Evolutionary conservation across 1,140 invertebrate species (phyloP), one percentile per base, ranked within the genome.

Genomic region (Campoletis sonorensis): DNA sequence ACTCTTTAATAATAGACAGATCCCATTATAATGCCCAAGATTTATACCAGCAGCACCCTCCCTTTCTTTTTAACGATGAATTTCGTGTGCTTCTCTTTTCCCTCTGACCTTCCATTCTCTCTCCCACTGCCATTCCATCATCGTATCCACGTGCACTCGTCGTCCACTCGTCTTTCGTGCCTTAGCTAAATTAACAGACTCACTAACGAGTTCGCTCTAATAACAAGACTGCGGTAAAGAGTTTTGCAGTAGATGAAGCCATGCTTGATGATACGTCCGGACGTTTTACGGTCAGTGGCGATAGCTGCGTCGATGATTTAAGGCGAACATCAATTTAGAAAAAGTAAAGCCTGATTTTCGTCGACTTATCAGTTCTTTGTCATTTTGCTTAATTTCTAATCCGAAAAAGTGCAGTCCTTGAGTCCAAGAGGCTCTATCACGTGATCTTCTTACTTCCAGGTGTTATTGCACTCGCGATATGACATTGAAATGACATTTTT

Each of bases 1-100:
- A 92, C 92, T 92, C 90, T 92, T 92, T 92, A 92, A 92, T 92
- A 92, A 92, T 92, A 90, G 91, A 92, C 91, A 92, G 91, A 91
- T 92, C 91, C 91, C 90, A 92, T 92, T 92, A 92, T 92, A 92
- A 92, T 92, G 90, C 89, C 85, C 82, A 88, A 92, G 91, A 91
- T 92, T 92, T 92, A 92, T 92, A 91, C 87, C 86, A 88, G 81
- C 88, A 88, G 89, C 73, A 61, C 73, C 86, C 89, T 90, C 90
- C 88, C 89, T 91, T 92, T 90, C 88, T 91, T 91, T 92, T 91
- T 89, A 89, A 88, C 90, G 88, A 92, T 92, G 91, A 92, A 92
- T 92, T 92, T 92, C 85, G 84, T 88, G 30, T 80, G 81, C 80
- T 79, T 84, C 76, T 75, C 84, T 88, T 85, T 87, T 83, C 85